Conservation (phyloP, 2,113 vertebrate genomes). For the Lagopus leucura region DNA sequence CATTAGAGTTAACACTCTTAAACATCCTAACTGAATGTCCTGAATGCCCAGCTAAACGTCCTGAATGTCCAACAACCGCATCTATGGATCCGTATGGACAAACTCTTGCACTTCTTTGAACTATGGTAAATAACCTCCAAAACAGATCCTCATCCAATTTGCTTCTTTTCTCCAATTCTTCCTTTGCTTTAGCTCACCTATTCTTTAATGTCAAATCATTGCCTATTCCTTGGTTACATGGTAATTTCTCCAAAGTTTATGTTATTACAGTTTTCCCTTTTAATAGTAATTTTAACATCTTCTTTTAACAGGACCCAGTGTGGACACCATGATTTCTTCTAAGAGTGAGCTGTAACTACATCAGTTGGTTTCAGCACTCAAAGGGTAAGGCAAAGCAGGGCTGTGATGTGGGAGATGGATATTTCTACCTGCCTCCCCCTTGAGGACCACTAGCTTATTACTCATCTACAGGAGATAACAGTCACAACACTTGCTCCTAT, state of each 20-base stretch:
- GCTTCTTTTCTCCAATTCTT: not conserved
- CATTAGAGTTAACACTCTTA: not conserved
- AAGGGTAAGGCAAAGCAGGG: not conserved
- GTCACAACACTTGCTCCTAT: not conserved
- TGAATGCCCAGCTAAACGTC: not conserved
- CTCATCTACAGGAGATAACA: not conserved
- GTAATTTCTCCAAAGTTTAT: not conserved
- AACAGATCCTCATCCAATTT: not conserved
- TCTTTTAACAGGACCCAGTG: not conserved
- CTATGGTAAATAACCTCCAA: not conserved
- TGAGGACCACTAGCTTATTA: not conserved
- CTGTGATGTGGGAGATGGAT: not conserved
- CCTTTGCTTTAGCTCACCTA: not conserved
- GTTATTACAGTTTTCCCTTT: not conserved
- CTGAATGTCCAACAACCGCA: accelerated
- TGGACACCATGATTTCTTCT: not conserved
- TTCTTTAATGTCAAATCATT: not conserved
- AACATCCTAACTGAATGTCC: not conserved
- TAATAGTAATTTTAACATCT: not conserved
- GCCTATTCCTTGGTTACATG: not conserved
- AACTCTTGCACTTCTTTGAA: not conserved
- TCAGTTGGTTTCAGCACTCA: not conserved
- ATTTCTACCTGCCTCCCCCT: not conserved
- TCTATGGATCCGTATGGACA: not conserved
- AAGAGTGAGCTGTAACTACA: not conserved